These are phyloP conservation scores for Chrosomus eos DNA, from an alignment of 2,797 vertebrate species.

Conservation along the genomic window DNA sequence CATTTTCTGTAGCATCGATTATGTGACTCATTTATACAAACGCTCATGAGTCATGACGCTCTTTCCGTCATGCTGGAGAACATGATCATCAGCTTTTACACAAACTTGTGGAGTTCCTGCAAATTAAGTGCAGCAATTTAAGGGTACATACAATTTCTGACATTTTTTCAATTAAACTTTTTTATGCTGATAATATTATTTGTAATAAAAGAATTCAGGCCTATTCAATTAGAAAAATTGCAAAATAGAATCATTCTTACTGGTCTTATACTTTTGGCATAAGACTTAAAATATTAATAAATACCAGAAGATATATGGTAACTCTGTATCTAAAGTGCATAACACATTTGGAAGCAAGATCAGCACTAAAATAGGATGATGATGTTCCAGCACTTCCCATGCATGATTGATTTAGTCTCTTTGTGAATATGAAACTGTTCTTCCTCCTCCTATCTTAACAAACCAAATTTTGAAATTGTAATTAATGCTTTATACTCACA, in stretches of 20 bases:
- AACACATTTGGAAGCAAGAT: background rate
- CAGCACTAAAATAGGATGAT: conserved; percentile 1
- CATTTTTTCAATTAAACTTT: background rate
- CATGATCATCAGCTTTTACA: too few relatives aligned
- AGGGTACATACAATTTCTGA: background rate
- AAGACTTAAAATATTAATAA: background rate
- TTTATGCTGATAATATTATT: background rate
- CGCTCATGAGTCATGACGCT: too few relatives aligned
- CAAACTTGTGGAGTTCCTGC: too few relatives aligned
- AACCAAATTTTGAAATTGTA: background rate
- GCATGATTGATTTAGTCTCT: conserved; percentile 11
- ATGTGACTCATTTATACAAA: background rate
- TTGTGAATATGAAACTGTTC: conserved; percentile 31
- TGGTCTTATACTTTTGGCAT: background rate
- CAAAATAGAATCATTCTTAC: too few relatives aligned
- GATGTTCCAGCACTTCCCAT: background rate
- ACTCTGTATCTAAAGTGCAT: conserved; percentile 1
- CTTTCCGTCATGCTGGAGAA: too few relatives aligned
- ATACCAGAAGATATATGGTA: background rate
- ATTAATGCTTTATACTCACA: conserved; percentile 13
- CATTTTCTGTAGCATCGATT: background rate
- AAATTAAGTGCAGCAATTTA: too few relatives aligned
- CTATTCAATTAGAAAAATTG: background rate
- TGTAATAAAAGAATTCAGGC: background rate
- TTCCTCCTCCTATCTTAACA: background rate